These are phyloP conservation scores for Dufourea novaeangliae DNA, from an alignment of 1,140 invertebrate genomes.

Conservation along the genomic window DNA sequence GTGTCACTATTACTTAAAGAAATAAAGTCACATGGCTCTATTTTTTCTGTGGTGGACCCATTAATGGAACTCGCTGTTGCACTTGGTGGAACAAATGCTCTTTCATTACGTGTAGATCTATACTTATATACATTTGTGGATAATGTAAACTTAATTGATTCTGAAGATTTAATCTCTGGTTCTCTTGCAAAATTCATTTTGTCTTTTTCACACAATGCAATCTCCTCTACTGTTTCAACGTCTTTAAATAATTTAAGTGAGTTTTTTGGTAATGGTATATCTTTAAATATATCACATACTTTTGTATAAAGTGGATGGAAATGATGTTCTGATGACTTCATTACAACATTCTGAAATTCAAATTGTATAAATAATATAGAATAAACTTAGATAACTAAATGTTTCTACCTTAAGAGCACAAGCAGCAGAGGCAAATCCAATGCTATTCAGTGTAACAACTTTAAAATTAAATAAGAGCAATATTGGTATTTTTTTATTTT, in stretches of 20 bases:
- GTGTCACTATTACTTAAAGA: not conserved
- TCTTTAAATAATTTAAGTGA: slow-evolving; percentile 35
- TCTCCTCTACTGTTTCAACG: slow-evolving; percentile 3
- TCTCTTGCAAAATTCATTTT: slow-evolving; percentile 19
- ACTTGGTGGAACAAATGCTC: slow-evolving; percentile 67
- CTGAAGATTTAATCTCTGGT: slow-evolving; percentile 4
- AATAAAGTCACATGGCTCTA: slow-evolving; percentile 3
- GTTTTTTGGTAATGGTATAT: slow-evolving; percentile 39
- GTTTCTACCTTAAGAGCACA: slow-evolving; percentile 73
- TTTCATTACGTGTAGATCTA: slow-evolving; percentile 65
- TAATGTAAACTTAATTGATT: slow-evolving; percentile 34
- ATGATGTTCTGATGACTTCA: slow-evolving; percentile 48
- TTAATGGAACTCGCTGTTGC: slow-evolving; percentile 32
- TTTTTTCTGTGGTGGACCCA: not conserved
- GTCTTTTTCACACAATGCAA: not conserved
- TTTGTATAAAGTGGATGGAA: slow-evolving; percentile 62
- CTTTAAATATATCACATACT: slow-evolving; percentile 55
- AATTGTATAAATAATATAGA: not conserved
- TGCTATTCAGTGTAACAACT: slow-evolving; percentile 60
- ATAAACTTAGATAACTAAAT: slow-evolving; percentile 25
- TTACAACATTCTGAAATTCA: slow-evolving; percentile 54
- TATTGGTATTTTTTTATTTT: slow-evolving; percentile 72
- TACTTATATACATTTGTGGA: slow-evolving; percentile 69
- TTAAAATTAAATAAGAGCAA: slow-evolving; percentile 73
- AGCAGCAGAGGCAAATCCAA: slow-evolving; percentile 72